Evolutionary conservation across 2,888 invertebrate species (phyloP), one percentile per base, ranked within the genome.

Genomic region (Drosophila lutescens): DNA sequence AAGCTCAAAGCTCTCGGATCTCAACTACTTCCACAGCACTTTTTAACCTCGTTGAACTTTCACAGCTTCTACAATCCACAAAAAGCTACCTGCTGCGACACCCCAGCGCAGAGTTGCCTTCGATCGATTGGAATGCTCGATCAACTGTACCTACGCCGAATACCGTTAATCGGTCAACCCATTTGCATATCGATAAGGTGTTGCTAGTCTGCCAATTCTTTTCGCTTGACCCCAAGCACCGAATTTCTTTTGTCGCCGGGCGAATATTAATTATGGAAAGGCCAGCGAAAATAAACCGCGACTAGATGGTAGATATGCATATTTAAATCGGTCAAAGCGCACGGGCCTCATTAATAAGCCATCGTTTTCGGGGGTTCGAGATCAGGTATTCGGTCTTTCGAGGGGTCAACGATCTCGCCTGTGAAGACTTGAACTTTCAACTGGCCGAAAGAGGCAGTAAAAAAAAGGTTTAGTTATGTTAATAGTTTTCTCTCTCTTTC

Each of bases 241-340:
- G 40, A 38, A 23, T 32, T 47, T 47, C 15, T 47, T 34, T 49
- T 34, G 30, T 17, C 30, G 15, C 17, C 34, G 34, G 10, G 17
- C 17, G 30, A 41, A 41, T 40, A n/a, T 34, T 8, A 51, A 50
- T 63, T 50, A 59, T 60, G 50, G 63, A 47, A 40, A 46, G 51
- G 23, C 34, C 34, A 34, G 32, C 50, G 9, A 44, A 63, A 59
- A 50, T 26, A 34, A 10, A n/a, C 23, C 54, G 23, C 20, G 17
- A 3, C 0, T 8, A 46, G 4, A 46, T 26, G 26, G 2, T 9
- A 36, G 53, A 38, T 40, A 38, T 34, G 41, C 30, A 57, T 54
- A 54, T 43, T 65, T 55, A 67, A 76, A 70, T 74, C 70, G 83
- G 83, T 83, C 83, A 81, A 78, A 71, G 76, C 70, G 70, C 76